A percentile compares a stretch with the other conserved stretches of the same genome.
Conservation (phyloP, 2,888 invertebrate species). For the Sesia apiformis region DNA sequence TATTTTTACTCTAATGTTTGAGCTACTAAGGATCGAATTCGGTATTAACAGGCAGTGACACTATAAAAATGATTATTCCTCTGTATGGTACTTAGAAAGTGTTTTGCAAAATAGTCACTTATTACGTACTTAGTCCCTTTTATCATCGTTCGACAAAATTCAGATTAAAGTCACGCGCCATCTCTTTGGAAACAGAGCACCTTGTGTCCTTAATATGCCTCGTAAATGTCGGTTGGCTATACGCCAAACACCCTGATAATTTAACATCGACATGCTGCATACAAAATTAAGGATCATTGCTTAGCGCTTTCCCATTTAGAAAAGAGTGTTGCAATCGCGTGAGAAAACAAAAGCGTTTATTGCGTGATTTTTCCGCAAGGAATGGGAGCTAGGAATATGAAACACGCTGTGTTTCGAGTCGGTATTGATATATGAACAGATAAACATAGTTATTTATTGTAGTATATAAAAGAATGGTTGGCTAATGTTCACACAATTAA, state of each 20-base stretch:
- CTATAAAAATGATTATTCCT: too few species aligned
- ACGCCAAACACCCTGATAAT: conserved; percentile 54
- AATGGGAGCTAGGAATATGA: too few species aligned
- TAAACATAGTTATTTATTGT: too few species aligned
- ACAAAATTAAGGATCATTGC: conserved; percentile 46
- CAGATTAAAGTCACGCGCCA: conserved; percentile 31
- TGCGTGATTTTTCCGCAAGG: background rate
- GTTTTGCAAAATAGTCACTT: background rate
- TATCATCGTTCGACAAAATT: conserved; percentile 17
- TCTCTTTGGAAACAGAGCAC: conserved; percentile 20
- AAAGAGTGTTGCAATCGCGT: background rate
- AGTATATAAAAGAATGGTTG: too few species aligned
- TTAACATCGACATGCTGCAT: conserved; percentile 39
- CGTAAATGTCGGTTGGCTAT: conserved; percentile 43
- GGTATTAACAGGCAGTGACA: too few species aligned
- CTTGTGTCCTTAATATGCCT: conserved; percentile 38
- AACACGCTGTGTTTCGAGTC: too few species aligned
- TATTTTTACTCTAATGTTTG: too few species aligned
- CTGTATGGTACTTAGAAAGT: background rate
- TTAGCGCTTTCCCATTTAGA: conserved; percentile 16
- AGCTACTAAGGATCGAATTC: too few species aligned
- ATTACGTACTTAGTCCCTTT: background rate
- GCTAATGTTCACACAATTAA: too few species aligned
- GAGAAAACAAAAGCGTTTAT: background rate
- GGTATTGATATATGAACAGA: too few species aligned